Conservation (phyloP, 2,888 invertebrate species). For the Prenolepis imparis region DNA sequence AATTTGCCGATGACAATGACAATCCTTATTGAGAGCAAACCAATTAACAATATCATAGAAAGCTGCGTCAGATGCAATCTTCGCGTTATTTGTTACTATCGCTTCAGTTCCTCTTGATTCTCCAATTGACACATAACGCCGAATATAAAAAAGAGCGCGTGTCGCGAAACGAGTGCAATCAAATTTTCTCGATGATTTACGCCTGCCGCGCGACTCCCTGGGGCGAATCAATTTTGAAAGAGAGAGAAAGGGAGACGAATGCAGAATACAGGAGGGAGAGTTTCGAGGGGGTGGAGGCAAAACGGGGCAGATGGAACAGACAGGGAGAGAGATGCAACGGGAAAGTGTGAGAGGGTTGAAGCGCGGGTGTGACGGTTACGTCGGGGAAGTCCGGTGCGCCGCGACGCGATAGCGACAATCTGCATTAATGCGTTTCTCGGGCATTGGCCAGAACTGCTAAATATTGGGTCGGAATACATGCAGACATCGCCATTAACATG, state of each 20-base stretch:
- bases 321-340: slow-evolving; percentile 34
- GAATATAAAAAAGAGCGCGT: slow-evolving; percentile 49
- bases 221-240: slow-evolving; percentile 66
- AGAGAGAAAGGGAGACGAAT: slow-evolving; percentile 36
- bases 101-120: slow-evolving; percentile 47
- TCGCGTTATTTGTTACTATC: slow-evolving; percentile 49
- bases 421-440: slow-evolving; percentile 71
- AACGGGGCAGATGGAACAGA: slow-evolving; percentile 7
- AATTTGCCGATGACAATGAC: slow-evolving; percentile 22
- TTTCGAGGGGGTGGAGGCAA: not conserved
- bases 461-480: slow-evolving; percentile 66
- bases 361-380: slow-evolving; percentile 37
- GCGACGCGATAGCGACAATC: slow-evolving; percentile 66
- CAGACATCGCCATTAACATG: slow-evolving; percentile 70
- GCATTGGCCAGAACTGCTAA: slow-evolving; percentile 69
- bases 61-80: slow-evolving; percentile 47
- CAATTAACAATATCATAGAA: slow-evolving; percentile 53
- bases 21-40: slow-evolving; percentile 21
- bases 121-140: slow-evolving; percentile 55
- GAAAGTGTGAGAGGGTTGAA: slow-evolving; percentile 32
- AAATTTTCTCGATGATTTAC: slow-evolving; percentile 57
- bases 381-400: slow-evolving; percentile 46
- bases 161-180: slow-evolving; percentile 56
- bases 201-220: slow-evolving; percentile 42
- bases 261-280: not conserved